A percentile compares a stretch with the other conserved stretches of the same genome.
These are phyloP conservation scores for Nycticebus coucang DNA, from an alignment of 2,113 vertebrate species.

Conservation along the genomic window DNA sequence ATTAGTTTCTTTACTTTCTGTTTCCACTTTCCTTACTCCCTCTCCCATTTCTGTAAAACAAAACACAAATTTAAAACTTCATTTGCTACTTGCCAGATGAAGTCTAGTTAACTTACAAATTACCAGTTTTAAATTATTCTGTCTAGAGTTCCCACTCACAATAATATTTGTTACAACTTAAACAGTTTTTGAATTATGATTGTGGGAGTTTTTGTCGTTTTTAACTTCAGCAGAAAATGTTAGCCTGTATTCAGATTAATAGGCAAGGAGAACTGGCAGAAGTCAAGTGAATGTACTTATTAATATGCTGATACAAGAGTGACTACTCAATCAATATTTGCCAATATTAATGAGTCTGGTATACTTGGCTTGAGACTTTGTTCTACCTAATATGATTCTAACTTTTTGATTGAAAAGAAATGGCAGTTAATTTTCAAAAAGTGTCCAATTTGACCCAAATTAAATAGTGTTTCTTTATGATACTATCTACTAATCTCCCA, in stretches of 20 bases:
- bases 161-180: not conserved
- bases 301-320: not conserved
- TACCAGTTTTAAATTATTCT: not conserved
- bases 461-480: not conserved
- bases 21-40: not conserved
- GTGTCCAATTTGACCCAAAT: not conserved
- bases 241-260: not conserved
- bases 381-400: not conserved
- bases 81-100: not conserved
- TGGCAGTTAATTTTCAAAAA: not conserved
- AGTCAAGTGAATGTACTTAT: not conserved
- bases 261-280: not conserved
- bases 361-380: not conserved
- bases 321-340: not conserved
- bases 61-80: not conserved
- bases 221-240: not conserved
- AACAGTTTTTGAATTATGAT: not conserved
- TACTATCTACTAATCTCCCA: not conserved
- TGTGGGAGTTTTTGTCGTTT: not conserved
- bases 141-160: not conserved
- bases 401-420: not conserved
- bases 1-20: not conserved
- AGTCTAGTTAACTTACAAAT: not conserved
- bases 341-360: not conserved
- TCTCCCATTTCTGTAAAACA: not conserved